Evolutionary conservation across 2,797 vertebrate species (phyloP), one percentile per base, ranked within the genome.

Genomic region (Naso thynnoides): DNA sequence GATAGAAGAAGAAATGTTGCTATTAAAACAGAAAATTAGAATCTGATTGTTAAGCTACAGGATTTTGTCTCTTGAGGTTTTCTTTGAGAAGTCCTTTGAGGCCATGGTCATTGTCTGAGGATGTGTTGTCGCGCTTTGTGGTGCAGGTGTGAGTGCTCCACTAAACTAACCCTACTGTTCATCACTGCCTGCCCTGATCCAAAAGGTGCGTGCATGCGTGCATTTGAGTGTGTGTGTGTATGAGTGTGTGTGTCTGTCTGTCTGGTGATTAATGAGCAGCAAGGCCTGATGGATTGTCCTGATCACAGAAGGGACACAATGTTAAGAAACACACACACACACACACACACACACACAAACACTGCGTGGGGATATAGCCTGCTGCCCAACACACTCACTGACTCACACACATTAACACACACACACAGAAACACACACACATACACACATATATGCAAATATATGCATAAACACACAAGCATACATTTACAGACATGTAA

Each of bases 251-350:
- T 38, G 69, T 80, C 58, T 64, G 79, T 79, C 77, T 73, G 69
- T 83, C 68, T 73, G 54, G 85, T 95, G 95, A 94, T 95, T 94
- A 95, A 94, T 94, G 89, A 92, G 89, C 71, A 57, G 89, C 74
- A 88, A 83, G 82, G 66, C 79, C 93, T 96, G 96, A 97, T 96
- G 95, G 95, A 98, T 96, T 95, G 92, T 94, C 93, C 91, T 88
- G 93, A 93, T 96, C 93, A 92, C 87, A 88, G 93, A 89, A 91
- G 92, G 95, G 96, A 97, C 96, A 97, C 91, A 59, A 88, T 94
- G 94, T 95, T 96, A 91, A 94, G 94, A 91, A 86, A 91, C n/a
- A n/a, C n/a, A n/a, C n/a, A n/a, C n/a, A 95, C 92, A 89, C 86
- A 95, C 94, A 93, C 94, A 93, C 91, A 88, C 91, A 94, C 92